Percentiles rank a stretch among this genome's conserved stretches.
Evolutionary conservation across 2,888 invertebrate species (phyloP).

Genomic region (Mythimna loreyi): DNA sequence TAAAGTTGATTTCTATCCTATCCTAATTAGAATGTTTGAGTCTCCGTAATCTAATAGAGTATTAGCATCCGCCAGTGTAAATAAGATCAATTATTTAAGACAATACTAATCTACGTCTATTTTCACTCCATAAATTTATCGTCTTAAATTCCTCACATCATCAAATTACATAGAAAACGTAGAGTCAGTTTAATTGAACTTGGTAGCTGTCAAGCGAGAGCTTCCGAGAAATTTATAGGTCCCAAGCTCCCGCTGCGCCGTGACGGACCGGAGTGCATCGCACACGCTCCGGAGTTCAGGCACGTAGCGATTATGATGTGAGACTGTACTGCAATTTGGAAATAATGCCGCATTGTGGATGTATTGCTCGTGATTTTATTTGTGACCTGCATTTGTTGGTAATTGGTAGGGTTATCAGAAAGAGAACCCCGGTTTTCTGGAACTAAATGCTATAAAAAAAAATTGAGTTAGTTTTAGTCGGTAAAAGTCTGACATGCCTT

Average conservation of each 20-base stretch:
- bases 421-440: no score
- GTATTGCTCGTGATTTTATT: neutral
- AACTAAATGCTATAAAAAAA: no score
- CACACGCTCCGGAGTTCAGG: conserved; percentile 31
- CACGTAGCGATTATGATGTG: conserved; percentile 54
- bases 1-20: no score
- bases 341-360: conserved; percentile 24
- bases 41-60: neutral
- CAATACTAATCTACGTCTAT: neutral
- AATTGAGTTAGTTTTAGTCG: no score
- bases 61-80: neutral
- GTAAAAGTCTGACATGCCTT: no score
- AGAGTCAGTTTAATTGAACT: conserved; percentile 61
- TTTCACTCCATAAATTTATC: conserved; percentile 28
- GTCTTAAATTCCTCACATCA: conserved; percentile 33
- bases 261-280: conserved; percentile 41
- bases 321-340: conserved; percentile 45
- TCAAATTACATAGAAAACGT: conserved; percentile 56
- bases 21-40: no score
- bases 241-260: conserved; percentile 26
- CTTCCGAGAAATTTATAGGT: conserved; percentile 61
- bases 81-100: neutral
- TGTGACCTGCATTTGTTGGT: conserved; percentile 3
- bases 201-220: conserved; percentile 55
- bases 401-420: no score